Evolutionary conservation across 2,888 invertebrate species (phyloP), one percentile per base, ranked within the genome.

Genomic region (Disparrhopalites patrizii): DNA sequence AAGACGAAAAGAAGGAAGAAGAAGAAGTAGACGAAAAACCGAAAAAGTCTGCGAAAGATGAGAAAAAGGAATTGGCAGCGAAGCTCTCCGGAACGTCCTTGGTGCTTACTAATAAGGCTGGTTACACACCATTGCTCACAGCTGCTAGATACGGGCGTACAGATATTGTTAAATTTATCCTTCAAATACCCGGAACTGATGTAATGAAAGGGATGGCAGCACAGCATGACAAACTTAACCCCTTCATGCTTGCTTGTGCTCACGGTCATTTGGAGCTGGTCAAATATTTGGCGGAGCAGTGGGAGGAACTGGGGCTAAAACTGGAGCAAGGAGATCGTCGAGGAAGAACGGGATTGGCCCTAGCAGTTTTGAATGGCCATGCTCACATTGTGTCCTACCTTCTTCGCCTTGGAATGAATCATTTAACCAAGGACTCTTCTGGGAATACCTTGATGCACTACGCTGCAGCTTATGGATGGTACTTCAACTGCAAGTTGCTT

Each of bases 381-480:
- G 77, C 81, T 0, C 78, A 80, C 67, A 76, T 82, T 40, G 79
- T 79, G 1, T 81, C 81, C 0, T 81, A 79, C 76, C 75, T 82
- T 54, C 76, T 82, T 20, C 74, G 78, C 31, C 74, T 80, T 43
- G 82, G 82, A 10, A 79, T 80, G 1, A 79, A 81, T 73, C 79
- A 81, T 1, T 77, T 81, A 68, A 74, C 76, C 5, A 76, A 76
- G 0, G 83, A 83, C 73, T 79, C 79, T 28, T 83, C 82, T 8
- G 82, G 81, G 33, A 83, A 83, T 75, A 78, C 81, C 0, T 73
- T 80, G 2, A 77, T 81, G 1, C 83, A 83, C 76, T 83, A 83
- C 76, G 82, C 83, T 2, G 80, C 81, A 54, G 82, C 82, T 0
- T 83, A 83, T 75, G 83, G 83, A 20, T 83, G 83, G 82, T 79